phyloP scores from a whole-genome alignment of 2,113 vertebrate genomes.

The Cinclus mexicanus region DNA sequence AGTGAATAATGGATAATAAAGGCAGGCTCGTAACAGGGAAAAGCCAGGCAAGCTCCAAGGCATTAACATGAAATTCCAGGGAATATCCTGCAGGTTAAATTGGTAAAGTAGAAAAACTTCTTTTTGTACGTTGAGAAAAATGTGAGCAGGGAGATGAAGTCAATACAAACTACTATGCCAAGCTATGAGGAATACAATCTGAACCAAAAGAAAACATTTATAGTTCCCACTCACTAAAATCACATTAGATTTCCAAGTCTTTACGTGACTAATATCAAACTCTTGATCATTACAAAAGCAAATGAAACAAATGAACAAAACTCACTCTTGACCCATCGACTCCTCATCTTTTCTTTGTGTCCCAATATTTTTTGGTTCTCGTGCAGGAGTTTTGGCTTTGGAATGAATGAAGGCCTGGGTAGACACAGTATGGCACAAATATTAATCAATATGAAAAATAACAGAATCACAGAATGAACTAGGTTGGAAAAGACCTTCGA shows the following conservation, averaged over 20 bases:
- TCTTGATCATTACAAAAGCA: background rate
- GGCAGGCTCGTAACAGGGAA: background rate
- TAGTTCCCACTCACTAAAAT: background rate
- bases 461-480: background rate
- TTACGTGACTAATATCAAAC: background rate
- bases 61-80: background rate
- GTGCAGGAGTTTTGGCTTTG: background rate
- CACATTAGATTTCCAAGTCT: background rate
- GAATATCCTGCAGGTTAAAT: background rate
- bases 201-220: background rate
- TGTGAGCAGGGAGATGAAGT: fast-evolving
- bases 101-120: background rate
- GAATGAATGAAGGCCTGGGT: background rate
- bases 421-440: background rate
- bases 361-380: background rate
- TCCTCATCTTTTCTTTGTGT: background rate
- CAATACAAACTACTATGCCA: background rate
- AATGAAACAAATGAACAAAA: background rate
- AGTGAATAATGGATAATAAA: background rate
- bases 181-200: background rate
- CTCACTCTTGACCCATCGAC: fast-evolving
- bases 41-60: background rate
- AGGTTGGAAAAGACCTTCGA: background rate
- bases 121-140: background rate
- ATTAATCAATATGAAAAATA: background rate